Base-by-base conservation (phyloP, 2,888 invertebrate genomes). In the Drosophila tanythrix region DNA sequence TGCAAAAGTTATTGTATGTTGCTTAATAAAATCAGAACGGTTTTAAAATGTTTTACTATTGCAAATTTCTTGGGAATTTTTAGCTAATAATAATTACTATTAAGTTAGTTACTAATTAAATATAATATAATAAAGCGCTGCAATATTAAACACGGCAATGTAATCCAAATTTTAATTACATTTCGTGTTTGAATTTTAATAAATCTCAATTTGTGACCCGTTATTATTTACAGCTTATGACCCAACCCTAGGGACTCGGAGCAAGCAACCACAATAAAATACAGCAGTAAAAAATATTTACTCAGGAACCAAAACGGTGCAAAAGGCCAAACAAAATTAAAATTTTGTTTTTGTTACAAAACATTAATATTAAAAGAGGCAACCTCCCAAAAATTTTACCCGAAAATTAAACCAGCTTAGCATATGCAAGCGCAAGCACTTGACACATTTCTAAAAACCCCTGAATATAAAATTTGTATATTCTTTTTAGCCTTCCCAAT, bases 381-480 rank as follows among this genome's bases (percentile, higher is more conserved):
- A 58, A 48, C 27, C 58, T n/a, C 38, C 21, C n/a, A 31, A 60
- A 56, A 65, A 71, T 27, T 27, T n/a, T 31, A 27, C 11, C 11
- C 46, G n/a, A 55, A 33, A 35, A 70, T 65, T 59, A 60, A 67
- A 67, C 59, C 58, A 74, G 66, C 65, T 74, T 61, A 75, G 66
- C 74, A 72, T 70, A 75, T 75, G 79, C 53, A 55, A 40, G 31
- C 31, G 29, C 55, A 64, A 75, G 51, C 59, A 76, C 70, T 84
- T 79, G 74, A 73, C 78, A 70, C 76, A 43, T 74, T 76, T 76
- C 25, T 66, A 10, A 29, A 51, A 38, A 25, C 4, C 21, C 35
- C 46, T 53, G 15, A 40, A 29, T 40, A 21, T 27, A n/a, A 38
- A 31, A 18, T 43, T 38, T 29, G 15, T 38, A 38, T 25, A 31